Percentiles rank a stretch among this genome's conserved stretches.
These are phyloP conservation scores for Petrocephalus microphthalmus DNA, from an alignment of 2,113 vertebrate species.

Conservation along the genomic window DNA sequence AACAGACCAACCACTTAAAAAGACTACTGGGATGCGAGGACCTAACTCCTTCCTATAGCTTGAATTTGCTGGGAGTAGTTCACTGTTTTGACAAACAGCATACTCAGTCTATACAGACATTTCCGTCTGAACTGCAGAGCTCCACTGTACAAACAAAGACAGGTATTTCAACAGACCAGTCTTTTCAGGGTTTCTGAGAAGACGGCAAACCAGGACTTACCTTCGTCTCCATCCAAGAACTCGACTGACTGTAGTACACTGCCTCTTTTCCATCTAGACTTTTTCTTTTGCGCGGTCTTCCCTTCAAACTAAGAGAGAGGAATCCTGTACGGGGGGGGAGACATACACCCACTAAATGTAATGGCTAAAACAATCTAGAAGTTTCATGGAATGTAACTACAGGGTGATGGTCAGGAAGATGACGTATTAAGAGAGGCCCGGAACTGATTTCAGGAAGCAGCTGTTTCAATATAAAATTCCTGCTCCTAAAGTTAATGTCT, in stretches of 20 bases:
- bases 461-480: neutral
- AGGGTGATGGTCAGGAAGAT: neutral
- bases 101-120: neutral
- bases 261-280: conserved; percentile 11
- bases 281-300: conserved; percentile 15
- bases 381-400: neutral
- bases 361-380: neutral
- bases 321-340: neutral
- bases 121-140: neutral
- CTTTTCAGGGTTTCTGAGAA: neutral
- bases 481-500: neutral
- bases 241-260: neutral
- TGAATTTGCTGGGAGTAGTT: neutral
- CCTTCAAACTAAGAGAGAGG: conserved; percentile 14
- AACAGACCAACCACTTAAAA: neutral
- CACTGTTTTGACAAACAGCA: neutral
- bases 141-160: neutral
- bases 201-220: neutral
- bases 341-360: neutral
- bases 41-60: neutral
- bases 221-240: conserved; percentile 19
- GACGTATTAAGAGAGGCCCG: neutral
- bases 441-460: neutral
- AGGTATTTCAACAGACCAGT: neutral
- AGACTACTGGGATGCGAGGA: neutral